Conservation (phyloP, 2,888 invertebrate genomes). For the Rhaphigaster nebulosa region DNA sequence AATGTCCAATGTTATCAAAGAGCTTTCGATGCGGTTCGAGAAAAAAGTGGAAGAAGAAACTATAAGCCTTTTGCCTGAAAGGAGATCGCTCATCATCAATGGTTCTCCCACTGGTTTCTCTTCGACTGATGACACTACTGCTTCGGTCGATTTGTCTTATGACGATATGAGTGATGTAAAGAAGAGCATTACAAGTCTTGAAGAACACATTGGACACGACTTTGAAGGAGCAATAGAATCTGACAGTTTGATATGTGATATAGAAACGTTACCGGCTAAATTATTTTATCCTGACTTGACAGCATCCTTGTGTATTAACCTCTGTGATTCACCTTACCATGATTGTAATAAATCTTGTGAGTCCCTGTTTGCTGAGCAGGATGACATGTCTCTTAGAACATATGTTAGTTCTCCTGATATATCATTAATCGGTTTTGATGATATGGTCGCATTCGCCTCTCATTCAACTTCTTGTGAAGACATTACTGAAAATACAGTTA, state of each 20-base stretch:
- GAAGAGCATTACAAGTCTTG: slow-evolving; percentile 36
- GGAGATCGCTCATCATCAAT: background rate
- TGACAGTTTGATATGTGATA: slow-evolving; percentile 18
- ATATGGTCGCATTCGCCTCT: background rate
- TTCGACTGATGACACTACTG: slow-evolving; percentile 56
- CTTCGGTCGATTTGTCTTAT: slow-evolving; percentile 45
- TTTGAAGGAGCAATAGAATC: slow-evolving; percentile 52
- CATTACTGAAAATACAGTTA: slow-evolving; percentile 19
- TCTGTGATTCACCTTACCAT: background rate
- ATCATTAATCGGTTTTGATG: slow-evolving; percentile 46
- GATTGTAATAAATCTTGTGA: background rate
- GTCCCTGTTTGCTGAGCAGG: slow-evolving; percentile 39
- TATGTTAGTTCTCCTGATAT: slow-evolving; percentile 53
- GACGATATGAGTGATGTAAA: slow-evolving; percentile 37
- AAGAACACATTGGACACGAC: slow-evolving; percentile 55
- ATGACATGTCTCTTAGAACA: slow-evolving; percentile 38
- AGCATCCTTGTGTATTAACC: background rate
- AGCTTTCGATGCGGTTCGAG: slow-evolving; percentile 54
- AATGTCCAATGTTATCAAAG: slow-evolving; percentile 52
- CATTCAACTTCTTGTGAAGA: slow-evolving; percentile 43
- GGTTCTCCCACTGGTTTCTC: slow-evolving; percentile 57
- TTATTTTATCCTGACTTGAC: slow-evolving; percentile 47
- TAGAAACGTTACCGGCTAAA: background rate
- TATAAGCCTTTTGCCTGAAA: slow-evolving; percentile 34
- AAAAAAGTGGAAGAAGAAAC: slow-evolving; percentile 53